Conservation (phyloP, 92 coral and sea anemone species). For the Paragorgia papillata region DNA sequence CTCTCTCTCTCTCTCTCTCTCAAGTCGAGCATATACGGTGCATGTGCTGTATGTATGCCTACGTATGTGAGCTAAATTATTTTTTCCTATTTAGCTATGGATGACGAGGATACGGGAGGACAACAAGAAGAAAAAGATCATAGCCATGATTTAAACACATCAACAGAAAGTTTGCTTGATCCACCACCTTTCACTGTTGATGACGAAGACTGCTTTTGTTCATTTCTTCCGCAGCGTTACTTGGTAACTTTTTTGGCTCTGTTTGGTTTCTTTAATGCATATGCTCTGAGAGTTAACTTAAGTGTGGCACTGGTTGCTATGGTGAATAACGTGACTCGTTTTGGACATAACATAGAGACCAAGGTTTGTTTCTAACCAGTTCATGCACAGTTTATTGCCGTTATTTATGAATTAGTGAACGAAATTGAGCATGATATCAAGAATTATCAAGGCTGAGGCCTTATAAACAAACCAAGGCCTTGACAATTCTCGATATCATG, state of each 20-base stretch:
- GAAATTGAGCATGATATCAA: too few species aligned
- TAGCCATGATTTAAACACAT: neutral
- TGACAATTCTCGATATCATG: too few species aligned
- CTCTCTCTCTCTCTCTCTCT: too few species aligned
- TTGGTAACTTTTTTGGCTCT: constrained; percentile 73
- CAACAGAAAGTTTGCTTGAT: constrained; percentile 2
- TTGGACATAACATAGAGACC: constrained; percentile 8
- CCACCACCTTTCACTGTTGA: neutral
- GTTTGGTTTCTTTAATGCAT: constrained; percentile 93
- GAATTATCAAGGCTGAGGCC: too few species aligned
- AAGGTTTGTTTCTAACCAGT: neutral
- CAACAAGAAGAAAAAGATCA: neutral
- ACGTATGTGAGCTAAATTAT: too few species aligned
- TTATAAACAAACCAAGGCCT: too few species aligned
- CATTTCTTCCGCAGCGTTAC: constrained; percentile 66
- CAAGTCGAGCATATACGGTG: too few species aligned
- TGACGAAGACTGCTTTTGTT: constrained; percentile 30
- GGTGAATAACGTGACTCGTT: constrained; percentile 74
- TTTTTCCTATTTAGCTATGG: neutral
- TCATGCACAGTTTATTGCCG: too few species aligned
- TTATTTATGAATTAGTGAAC: too few species aligned
- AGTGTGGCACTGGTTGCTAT: constrained; percentile 97
- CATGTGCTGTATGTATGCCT: too few species aligned
- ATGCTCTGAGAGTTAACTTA: constrained; percentile 87
- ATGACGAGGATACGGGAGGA: neutral